Percentiles rank a stretch among this genome's conserved stretches.
These are phyloP conservation scores for Petrosia ficiformis DNA, from an alignment of 37 sponge, comb jelly and placozoan species.

Conservation along the genomic window DNA sequence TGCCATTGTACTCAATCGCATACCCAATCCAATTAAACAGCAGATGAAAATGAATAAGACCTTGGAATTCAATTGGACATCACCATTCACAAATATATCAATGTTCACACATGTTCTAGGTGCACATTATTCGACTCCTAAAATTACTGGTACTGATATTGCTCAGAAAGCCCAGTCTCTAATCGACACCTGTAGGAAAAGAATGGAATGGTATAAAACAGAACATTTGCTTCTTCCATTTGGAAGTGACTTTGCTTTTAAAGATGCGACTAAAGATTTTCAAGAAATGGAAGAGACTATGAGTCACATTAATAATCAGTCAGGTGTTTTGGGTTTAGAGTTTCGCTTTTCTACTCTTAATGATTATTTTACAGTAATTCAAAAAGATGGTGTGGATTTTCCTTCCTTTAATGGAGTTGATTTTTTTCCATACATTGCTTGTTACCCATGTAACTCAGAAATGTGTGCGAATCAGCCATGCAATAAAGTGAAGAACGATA, in stretches of 20 bases:
- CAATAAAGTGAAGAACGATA: slow-evolving; percentile 16
- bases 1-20: slow-evolving; percentile 87
- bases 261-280: slow-evolving; percentile 36
- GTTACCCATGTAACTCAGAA: slow-evolving; percentile 33
- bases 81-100: not conserved
- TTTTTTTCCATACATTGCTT: slow-evolving; percentile 58
- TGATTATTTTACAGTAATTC: slow-evolving; percentile 41
- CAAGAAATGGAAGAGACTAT: slow-evolving; percentile 32
- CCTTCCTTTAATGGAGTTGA: slow-evolving; percentile 14
- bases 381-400: slow-evolving; percentile 10
- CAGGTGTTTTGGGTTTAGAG: slow-evolving; percentile 21
- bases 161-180: slow-evolving; percentile 33
- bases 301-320: slow-evolving; percentile 22
- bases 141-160: slow-evolving; percentile 12
- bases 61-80: slow-evolving; percentile 88
- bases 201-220: slow-evolving; percentile 39
- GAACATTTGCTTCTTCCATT: slow-evolving; percentile 51
- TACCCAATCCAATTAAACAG: slow-evolving; percentile 91
- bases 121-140: slow-evolving; percentile 49
- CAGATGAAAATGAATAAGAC: slow-evolving; percentile 59
- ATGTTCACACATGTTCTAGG: slow-evolving; percentile 66
- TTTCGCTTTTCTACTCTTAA: slow-evolving; percentile 41
- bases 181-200: slow-evolving; percentile 10
- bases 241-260: slow-evolving; percentile 56
- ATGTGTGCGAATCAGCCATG: slow-evolving; percentile 29